phyloP scores from a whole-genome alignment of 2,888 invertebrate species.

The Agonopterix subpropinquella region DNA sequence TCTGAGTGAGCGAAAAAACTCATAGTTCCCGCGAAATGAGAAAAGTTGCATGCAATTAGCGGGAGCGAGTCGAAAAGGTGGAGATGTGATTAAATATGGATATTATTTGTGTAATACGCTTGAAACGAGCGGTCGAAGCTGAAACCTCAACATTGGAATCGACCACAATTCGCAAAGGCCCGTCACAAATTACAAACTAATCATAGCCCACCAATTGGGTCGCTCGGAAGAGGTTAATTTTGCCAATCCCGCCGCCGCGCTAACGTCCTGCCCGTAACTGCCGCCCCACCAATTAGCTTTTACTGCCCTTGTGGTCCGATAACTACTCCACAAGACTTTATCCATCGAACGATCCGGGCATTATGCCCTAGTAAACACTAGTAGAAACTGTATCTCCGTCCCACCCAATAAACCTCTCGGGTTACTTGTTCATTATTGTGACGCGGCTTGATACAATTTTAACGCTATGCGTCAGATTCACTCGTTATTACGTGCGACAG shows the following conservation, averaged over 20 bases:
- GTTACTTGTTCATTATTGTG: no score
- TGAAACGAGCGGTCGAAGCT: slow-evolving; percentile 4
- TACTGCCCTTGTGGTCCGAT: slow-evolving; percentile 67
- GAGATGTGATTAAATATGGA: background rate
- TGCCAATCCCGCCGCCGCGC: slow-evolving; percentile 42
- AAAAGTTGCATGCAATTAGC: slow-evolving; percentile 4
- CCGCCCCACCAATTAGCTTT: slow-evolving; percentile 69
- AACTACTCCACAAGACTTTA: slow-evolving; percentile 58
- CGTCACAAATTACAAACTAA: slow-evolving; percentile 64
- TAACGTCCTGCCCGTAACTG: slow-evolving; percentile 28
- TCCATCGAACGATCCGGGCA: slow-evolving; percentile 51
- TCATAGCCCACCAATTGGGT: slow-evolving; percentile 60
- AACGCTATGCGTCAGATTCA: no score
- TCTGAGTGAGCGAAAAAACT: background rate
- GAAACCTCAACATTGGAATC: slow-evolving; percentile 24
- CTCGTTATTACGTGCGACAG: no score
- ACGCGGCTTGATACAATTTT: no score
- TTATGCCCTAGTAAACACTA: slow-evolving; percentile 49
- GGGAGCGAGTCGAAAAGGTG: background rate
- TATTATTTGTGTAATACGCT: background rate
- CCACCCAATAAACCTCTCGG: slow-evolving; percentile 1
- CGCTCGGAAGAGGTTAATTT: slow-evolving; percentile 65
- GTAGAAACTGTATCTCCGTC: slow-evolving; percentile 17
- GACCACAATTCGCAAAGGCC: slow-evolving; percentile 34
- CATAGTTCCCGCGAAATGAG: background rate